phyloP scores from a whole-genome alignment of 1,140 invertebrate genomes.

The Dendroctonus valens region DNA sequence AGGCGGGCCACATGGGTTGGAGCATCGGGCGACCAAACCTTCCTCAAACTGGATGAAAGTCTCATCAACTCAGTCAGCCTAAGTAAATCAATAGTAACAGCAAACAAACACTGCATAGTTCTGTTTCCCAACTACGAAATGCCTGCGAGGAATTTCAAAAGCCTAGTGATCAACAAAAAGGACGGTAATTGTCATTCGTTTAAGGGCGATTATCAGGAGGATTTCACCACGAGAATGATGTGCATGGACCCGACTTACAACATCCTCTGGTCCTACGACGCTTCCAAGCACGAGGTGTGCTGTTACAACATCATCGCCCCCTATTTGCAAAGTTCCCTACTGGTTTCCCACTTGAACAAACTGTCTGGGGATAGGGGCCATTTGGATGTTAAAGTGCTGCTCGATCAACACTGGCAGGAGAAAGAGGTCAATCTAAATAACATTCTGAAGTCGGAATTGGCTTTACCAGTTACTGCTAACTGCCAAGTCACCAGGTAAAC shows the following conservation, averaged over 20 bases:
- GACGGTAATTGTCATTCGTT: slow-evolving; percentile 84
- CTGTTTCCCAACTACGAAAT: slow-evolving; percentile 68
- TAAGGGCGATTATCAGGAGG: slow-evolving; percentile 72
- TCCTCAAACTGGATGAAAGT: slow-evolving; percentile 89
- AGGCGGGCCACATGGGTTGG: slow-evolving; percentile 90
- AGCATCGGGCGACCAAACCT: slow-evolving; percentile 93
- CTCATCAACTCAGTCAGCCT: slow-evolving; percentile 87
- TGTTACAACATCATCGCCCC: slow-evolving; percentile 81
- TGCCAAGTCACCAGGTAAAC: slow-evolving; percentile 63
- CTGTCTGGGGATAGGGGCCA: not conserved
- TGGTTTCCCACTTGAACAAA: slow-evolving; percentile 1
- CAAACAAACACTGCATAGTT: slow-evolving; percentile 83
- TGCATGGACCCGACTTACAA: slow-evolving; percentile 88
- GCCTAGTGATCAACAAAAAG: slow-evolving; percentile 78
- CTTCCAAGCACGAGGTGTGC: slow-evolving; percentile 66
- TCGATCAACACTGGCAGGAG: slow-evolving; percentile 33
- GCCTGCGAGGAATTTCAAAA: slow-evolving; percentile 69
- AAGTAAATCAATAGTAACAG: slow-evolving; percentile 81
- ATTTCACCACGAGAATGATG: slow-evolving; percentile 70
- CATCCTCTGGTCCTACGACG: slow-evolving; percentile 81
- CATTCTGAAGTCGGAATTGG: slow-evolving; percentile 75
- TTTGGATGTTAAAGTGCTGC: slow-evolving; percentile 19
- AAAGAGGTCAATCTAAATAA: slow-evolving; percentile 42
- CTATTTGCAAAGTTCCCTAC: slow-evolving; percentile 51
- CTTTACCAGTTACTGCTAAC: slow-evolving; percentile 70